Base-by-base conservation (phyloP, 2,888 invertebrate species). In the Hirudinaria manillensis region DNA sequence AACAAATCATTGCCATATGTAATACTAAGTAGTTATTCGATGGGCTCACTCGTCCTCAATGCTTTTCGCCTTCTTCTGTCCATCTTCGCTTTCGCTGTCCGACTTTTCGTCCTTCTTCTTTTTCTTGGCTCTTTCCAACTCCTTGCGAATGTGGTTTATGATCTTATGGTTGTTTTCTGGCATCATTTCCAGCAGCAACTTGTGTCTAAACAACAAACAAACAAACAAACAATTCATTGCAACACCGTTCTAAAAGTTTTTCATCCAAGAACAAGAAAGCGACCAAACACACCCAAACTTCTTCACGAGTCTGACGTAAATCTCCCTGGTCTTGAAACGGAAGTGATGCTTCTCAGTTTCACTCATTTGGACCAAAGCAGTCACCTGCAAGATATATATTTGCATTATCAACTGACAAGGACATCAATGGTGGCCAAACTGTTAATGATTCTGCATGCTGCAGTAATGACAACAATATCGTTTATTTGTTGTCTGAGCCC, bases 21-120 rank as follows among this genome's bases (percentile, higher is more conserved):
- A n/a, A n/a, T n/a, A n/a, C n/a, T n/a, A n/a, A n/a, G n/a, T n/a
- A n/a, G n/a, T n/a, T n/a, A n/a, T n/a, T 1, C 45, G 13, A 45
- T 45, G 13, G 13, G 16, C 73, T 77, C 75, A 71, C 70, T 76
- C 77, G 72, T 68, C 61, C 45, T 73, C 73, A 67, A 66, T 70
- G 75, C 61, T 36, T 65, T 36, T n/a, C 36, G 45, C 21, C 61
- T 66, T 55, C 32, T 67, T 45, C 32, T 70, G 73, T 38, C 51
- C 68, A 67, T 55, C 72, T 66, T 27, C 51, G 67, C 51, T 71
- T 24, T 56, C n/a, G 21, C 19, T 71, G 27, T 66, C 70, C 34
- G 36, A 34, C 56, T 55, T 36, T 53, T 56, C n/a, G 27, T 38
- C 13, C 61, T 66, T 55, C 32, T 67, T 45, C 32, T 61, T 36